Evolutionary conservation across 2,888 invertebrate genomes (phyloP).

Genomic region (Eupithecia centaureata): DNA sequence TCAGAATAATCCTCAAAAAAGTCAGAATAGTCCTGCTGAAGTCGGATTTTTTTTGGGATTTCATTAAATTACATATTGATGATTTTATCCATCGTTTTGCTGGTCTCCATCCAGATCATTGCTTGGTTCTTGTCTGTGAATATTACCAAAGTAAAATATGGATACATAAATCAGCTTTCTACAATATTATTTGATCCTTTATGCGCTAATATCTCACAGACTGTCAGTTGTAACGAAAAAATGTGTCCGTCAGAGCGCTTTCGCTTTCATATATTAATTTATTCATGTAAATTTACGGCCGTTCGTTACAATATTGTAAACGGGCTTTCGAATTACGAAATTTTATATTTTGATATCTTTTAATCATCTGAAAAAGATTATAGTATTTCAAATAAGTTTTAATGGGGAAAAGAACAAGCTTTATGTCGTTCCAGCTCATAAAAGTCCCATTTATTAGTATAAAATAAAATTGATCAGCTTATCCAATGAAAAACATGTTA

Average conservation of each 20-base stretch:
- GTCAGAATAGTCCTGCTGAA: too few relatives aligned
- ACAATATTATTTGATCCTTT: slow-evolving; percentile 15
- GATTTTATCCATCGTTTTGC: too few relatives aligned
- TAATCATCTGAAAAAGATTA: background rate
- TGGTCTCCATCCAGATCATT: too few relatives aligned
- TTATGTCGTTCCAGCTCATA: slow-evolving; percentile 6
- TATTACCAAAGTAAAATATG: background rate
- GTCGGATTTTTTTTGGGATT: too few relatives aligned
- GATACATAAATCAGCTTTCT: background rate
- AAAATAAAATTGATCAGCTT: background rate
- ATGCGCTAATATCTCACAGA: slow-evolving; percentile 27
- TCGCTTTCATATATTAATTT: slow-evolving; percentile 36
- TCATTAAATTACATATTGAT: too few relatives aligned
- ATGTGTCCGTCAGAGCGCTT: slow-evolving; percentile 31
- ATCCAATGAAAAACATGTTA: slow-evolving; percentile 2
- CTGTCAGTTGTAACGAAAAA: slow-evolving; percentile 36
- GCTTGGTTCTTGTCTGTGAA: background rate
- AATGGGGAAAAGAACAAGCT: slow-evolving; percentile 1
- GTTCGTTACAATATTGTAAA: slow-evolving; percentile 22
- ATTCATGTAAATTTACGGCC: slow-evolving; percentile 35
- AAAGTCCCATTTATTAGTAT: slow-evolving; percentile 5
- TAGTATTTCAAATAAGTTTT: slow-evolving; percentile 3
- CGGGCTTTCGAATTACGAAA: slow-evolving; percentile 27
- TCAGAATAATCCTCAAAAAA: too few relatives aligned
- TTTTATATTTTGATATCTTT: slow-evolving; percentile 19